A percentile compares a stretch with the other conserved stretches of the same genome.
Evolutionary conservation across 1,140 invertebrate species (phyloP).

Genomic region (Coelopa frigida): DNA sequence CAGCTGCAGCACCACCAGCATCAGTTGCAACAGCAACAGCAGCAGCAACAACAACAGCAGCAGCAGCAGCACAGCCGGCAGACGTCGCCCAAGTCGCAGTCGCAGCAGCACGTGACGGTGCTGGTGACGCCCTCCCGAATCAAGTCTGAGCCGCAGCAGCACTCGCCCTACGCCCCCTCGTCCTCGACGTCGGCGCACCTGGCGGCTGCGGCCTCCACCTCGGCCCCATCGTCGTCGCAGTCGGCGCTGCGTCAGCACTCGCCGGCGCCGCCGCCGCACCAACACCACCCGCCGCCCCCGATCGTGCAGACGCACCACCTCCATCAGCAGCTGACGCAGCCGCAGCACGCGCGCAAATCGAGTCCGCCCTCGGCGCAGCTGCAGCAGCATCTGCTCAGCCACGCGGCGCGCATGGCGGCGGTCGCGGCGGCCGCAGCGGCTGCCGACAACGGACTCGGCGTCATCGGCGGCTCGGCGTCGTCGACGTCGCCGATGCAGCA

Average conservation of each 20-base stretch:
- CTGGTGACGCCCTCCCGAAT: slow-evolving; percentile 42
- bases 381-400: slow-evolving; percentile 36
- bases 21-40: slow-evolving; percentile 21
- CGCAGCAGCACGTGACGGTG: slow-evolving; percentile 38
- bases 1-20: slow-evolving; percentile 19
- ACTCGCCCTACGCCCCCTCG: slow-evolving; percentile 36
- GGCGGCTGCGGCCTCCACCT: slow-evolving; percentile 23
- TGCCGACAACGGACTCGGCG: slow-evolving; percentile 15
- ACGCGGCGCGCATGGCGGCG: no score
- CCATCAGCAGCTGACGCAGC: slow-evolving; percentile 39
- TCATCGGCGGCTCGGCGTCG: no score
- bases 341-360: slow-evolving; percentile 32
- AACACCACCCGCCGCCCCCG: slow-evolving; percentile 26
- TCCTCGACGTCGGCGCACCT: slow-evolving; percentile 12
- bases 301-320: slow-evolving; percentile 40
- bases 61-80: slow-evolving; percentile 11
- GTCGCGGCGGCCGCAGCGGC: background rate
- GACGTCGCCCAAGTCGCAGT: slow-evolving; percentile 16
- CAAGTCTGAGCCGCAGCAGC: slow-evolving; percentile 39
- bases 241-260: slow-evolving; percentile 19
- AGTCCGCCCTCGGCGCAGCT: slow-evolving; percentile 37
- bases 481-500: slow-evolving; percentile 38
- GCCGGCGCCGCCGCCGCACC: slow-evolving; percentile 19
- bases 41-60: slow-evolving; percentile 21
- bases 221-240: slow-evolving; percentile 27